Evolutionary conservation across 2,113 vertebrate genomes (phyloP), one percentile per base, ranked within the genome.

Genomic region (Paradisaea rubra): DNA sequence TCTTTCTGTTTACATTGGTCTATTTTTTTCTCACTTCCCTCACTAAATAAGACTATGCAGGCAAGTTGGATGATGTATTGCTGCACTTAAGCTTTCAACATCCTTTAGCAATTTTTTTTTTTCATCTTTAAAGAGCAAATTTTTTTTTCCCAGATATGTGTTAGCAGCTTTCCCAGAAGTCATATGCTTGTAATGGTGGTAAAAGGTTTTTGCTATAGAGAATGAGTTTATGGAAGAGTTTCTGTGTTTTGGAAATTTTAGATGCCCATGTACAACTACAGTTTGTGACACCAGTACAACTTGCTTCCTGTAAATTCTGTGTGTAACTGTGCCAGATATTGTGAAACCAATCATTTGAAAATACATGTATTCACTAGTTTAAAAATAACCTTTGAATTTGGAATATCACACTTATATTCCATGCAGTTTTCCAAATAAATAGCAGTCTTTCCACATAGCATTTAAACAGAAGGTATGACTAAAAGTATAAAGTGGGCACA

Each of bases 51-150:
- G 19, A n/a, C 25, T 31, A 31, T 11, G 52, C 31, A 72, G 50
- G 54, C 49, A 72, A 88, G 28, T 4, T 57, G 28, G 59, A 45
- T 86, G 68, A 92, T 52, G 23, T 33, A 83, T 77, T 79, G 37
- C n/a, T 83, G n/a, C 79, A 80, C 54, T 92, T 77, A 44, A 80
- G 71, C 82, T 92, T 88, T 69, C 80, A 94, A 90, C 71, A 69
- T 80, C 16, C 33, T 64, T 56, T 30, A n/a, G 19, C 28, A n/a
- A 11, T n/a, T 35, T 68, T 59, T 78, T 78, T 69, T 56, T 63
- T 60, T 54, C 20, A 23, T 9, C 69, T 92, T 82, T 80, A 80
- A 88, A 70, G 45, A 50, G 31, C 12, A 77, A 42, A 49, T 79
- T 77, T 76, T 79, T 78, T 82, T 53, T 25, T 50, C 64, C 35